These are phyloP conservation scores for Diorhabda carinulata DNA, from an alignment of 1,140 invertebrate genomes.

Conservation along the genomic window DNA sequence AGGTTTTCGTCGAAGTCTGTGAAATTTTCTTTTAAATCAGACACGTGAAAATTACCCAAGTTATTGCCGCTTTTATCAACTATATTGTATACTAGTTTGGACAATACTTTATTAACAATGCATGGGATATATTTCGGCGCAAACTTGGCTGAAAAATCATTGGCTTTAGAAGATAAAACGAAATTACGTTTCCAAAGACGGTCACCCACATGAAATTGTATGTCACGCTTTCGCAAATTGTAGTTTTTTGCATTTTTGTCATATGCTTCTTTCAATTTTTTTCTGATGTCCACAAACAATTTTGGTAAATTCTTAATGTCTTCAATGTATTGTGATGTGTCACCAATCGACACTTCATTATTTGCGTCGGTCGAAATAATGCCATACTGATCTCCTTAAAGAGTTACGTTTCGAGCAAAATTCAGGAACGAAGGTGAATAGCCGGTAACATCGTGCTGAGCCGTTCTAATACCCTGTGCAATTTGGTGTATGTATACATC, in stretches of 20 bases:
- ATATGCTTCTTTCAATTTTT: conserved; percentile 23
- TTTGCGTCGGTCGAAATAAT: conserved; percentile 3
- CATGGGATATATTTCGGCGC: conserved; percentile 28
- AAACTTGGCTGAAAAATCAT: conserved; percentile 28
- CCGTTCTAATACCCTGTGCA: conserved; percentile 17
- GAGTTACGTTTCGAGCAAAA: conserved; percentile 17
- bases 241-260: conserved; percentile 15
- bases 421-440: conserved; percentile 15
- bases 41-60: conserved; percentile 24
- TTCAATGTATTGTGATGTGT: conserved; percentile 11
- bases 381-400: conserved; percentile 22
- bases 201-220: conserved; percentile 25
- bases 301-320: conserved; percentile 13
- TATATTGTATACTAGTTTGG: conserved; percentile 19
- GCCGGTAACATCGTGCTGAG: conserved; percentile 21
- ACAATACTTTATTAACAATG: conserved; percentile 20
- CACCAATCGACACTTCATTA: conserved; percentile 8
- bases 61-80: conserved; percentile 20
- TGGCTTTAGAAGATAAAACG: conserved; percentile 21
- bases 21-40: conserved; percentile 28
- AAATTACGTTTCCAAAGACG: conserved; percentile 24
- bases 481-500: conserved; percentile 20
- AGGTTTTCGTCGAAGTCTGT: conserved; percentile 9
- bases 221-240: conserved; percentile 23
- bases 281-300: conserved; percentile 17